Evolutionary conservation across 2,888 invertebrate species (phyloP).

Genomic region (Entomobrya proxima): DNA sequence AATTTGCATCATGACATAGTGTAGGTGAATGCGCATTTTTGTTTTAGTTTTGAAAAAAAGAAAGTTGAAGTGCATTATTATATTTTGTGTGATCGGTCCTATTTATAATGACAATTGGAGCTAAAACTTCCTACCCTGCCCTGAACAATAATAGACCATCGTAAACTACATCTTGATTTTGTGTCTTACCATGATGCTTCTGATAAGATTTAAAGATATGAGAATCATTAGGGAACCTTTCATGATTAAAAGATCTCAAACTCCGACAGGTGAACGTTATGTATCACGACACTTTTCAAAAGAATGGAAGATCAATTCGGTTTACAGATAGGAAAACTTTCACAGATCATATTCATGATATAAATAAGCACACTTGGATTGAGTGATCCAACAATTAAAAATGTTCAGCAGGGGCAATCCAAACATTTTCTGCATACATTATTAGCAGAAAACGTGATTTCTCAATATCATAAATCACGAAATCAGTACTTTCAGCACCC

Average conservation of each 20-base stretch:
- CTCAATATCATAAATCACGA: background rate
- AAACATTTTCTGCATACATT: too few species aligned
- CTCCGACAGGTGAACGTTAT: too few species aligned
- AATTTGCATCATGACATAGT: slow-evolving; percentile 3
- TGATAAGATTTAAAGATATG: too few species aligned
- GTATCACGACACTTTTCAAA: too few species aligned
- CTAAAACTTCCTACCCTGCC: background rate
- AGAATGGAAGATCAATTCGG: too few species aligned
- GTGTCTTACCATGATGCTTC: background rate
- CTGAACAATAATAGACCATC: background rate
- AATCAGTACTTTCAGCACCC: background rate
- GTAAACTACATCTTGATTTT: background rate
- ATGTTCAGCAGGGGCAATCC: too few species aligned
- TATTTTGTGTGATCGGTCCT: background rate
- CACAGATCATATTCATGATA: too few species aligned
- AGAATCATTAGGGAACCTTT: too few species aligned
- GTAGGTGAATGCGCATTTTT: background rate
- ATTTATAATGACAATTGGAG: background rate
- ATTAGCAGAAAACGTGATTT: background rate
- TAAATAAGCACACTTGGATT: too few species aligned
- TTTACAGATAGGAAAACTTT: too few species aligned
- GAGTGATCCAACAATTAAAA: too few species aligned
- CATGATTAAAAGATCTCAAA: too few species aligned
- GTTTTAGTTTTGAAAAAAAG: background rate
- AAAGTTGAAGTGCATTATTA: slow-evolving; percentile 1